Percentiles rank a stretch among this genome's conserved stretches.
phyloP scores from a whole-genome alignment of 2,113 vertebrate genomes.

The Agapornis roseicollis region DNA sequence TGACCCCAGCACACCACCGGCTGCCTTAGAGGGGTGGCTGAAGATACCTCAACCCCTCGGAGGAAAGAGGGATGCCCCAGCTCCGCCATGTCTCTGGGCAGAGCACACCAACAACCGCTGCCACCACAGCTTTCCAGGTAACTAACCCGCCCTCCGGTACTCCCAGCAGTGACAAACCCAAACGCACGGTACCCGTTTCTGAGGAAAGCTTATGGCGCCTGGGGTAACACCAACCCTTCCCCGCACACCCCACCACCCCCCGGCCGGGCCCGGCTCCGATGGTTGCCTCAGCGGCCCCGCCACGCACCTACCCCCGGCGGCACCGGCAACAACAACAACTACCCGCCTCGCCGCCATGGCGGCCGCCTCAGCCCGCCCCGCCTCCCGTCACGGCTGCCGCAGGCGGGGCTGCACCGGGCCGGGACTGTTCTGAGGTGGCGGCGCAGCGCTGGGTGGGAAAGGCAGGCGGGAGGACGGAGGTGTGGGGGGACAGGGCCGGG shows the following conservation, averaged over 20 bases:
- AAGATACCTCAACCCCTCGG: neutral
- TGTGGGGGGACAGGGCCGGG: neutral
- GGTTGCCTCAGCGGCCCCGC: neutral
- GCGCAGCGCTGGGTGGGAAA: neutral
- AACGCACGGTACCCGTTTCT: fast-evolving
- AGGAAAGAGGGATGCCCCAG: neutral
- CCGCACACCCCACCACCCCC: fast-evolving
- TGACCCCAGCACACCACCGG: fast-evolving
- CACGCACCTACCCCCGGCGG: neutral
- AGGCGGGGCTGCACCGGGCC: neutral
- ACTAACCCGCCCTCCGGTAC: neutral
- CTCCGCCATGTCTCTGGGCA: neutral
- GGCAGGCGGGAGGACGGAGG: neutral
- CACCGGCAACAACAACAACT: fast-evolving
- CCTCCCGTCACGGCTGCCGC: neutral
- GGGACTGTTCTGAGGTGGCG: neutral
- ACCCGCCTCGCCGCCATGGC: neutral
- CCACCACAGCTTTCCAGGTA: fast-evolving
- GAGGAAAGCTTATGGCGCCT: neutral
- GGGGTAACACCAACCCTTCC: neutral
- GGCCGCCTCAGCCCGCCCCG: neutral
- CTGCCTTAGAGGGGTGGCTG: neutral
- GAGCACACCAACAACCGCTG: neutral
- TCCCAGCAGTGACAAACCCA: neutral
- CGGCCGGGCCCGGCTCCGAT: fast-evolving